A percentile compares a stretch with the other conserved stretches of the same genome.
phyloP scores from a whole-genome alignment of 2,113 vertebrate genomes.

The Anolis sagrei region DNA sequence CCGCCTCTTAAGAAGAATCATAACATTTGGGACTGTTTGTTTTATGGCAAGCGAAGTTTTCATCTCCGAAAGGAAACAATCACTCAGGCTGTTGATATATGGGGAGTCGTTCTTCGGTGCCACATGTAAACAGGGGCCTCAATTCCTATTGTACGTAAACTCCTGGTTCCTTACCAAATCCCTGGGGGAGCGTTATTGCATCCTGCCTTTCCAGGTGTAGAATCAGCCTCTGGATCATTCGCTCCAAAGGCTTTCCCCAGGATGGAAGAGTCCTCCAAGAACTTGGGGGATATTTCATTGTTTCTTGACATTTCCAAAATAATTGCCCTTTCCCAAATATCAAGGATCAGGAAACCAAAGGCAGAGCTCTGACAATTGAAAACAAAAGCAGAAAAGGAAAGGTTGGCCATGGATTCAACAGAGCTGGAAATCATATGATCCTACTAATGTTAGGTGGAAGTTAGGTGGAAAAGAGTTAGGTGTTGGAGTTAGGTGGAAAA shows the following conservation, averaged over 20 bases:
- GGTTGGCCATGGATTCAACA: no score
- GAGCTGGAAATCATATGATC: no score
- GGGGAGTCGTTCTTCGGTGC: conserved; percentile 3
- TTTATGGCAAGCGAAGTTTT: fast-evolving
- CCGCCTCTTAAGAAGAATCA: conserved; percentile 28
- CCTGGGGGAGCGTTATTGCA: conserved; percentile 53
- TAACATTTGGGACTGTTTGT: conserved; percentile 46
- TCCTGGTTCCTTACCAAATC: conserved; percentile 50
- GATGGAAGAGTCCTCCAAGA: background rate
- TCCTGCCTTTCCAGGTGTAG: conserved; percentile 67
- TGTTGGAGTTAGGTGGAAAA: no score
- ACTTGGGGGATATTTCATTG: background rate
- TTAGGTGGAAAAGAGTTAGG: no score
- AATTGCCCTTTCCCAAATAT: background rate
- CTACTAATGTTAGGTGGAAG: no score
- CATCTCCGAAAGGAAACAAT: conserved; percentile 31
- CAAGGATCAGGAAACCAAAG: conserved; percentile 4
- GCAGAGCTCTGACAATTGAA: background rate
- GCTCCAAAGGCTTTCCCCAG: background rate
- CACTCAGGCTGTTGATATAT: conserved; percentile 22
- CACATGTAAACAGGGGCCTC: background rate
- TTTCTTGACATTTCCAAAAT: background rate
- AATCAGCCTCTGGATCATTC: background rate
- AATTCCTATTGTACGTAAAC: conserved; percentile 37
- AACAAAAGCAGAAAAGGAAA: background rate